A percentile compares a stretch with the other conserved stretches of the same genome.
phyloP scores from a whole-genome alignment of 2,113 vertebrate genomes.

The Tinamus guttatus region DNA sequence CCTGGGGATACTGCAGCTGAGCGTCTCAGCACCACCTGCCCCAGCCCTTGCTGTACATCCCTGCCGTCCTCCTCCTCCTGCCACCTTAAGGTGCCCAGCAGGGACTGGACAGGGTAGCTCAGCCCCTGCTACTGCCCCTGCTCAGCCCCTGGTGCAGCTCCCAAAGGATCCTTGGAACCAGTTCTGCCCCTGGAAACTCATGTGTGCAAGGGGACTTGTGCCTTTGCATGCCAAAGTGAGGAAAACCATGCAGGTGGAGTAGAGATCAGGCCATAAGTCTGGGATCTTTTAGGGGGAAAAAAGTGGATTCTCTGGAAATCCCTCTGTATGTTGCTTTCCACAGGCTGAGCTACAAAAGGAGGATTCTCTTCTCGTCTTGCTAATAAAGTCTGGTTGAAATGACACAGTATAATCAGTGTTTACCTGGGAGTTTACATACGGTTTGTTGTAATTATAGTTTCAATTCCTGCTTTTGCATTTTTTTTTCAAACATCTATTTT shows the following conservation, averaged over 20 bases:
- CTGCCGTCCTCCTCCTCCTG: not conserved
- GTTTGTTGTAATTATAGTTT: conserved; percentile 80
- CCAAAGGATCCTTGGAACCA: not conserved
- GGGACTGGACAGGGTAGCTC: accelerated
- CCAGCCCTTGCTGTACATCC: not conserved
- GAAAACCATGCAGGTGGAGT: not conserved
- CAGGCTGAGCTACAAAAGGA: conserved; percentile 14
- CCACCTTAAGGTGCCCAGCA: too few relatives aligned
- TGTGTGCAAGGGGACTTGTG: accelerated
- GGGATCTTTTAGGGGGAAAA: conserved; percentile 20
- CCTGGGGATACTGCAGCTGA: not conserved
- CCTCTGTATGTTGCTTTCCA: not conserved
- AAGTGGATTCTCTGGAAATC: not conserved
- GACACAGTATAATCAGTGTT: conserved; percentile 76
- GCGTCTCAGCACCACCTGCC: not conserved
- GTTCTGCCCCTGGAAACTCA: not conserved
- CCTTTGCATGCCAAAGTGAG: not conserved
- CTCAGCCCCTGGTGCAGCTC: not conserved
- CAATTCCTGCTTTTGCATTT: conserved; percentile 68
- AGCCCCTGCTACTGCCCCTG: too few relatives aligned
- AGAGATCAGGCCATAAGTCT: not conserved
- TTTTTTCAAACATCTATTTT: conserved; percentile 74
- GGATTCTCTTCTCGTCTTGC: conserved; percentile 41
- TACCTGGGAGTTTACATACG: conserved; percentile 76
- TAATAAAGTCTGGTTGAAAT: conserved; percentile 74